Evolutionary conservation across 53 echinoderm and acorn worm genomes (phyloP), one percentile per base, ranked within the genome.

Genomic region (Temnopleurus reevesii): DNA sequence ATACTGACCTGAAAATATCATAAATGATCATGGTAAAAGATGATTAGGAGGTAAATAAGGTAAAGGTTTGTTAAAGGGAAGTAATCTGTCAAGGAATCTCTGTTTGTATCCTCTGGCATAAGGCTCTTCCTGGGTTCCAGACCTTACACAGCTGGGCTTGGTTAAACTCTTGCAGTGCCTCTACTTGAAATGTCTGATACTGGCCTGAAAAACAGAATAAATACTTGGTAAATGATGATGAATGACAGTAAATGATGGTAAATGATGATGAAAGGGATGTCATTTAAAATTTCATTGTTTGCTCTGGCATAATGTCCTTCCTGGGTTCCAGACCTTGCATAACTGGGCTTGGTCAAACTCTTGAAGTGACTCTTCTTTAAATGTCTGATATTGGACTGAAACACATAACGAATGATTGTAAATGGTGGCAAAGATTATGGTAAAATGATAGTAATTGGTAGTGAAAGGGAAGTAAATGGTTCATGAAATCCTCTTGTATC

Each of bases 111-210:
- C 86, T 19, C 89, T 84, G 23, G 94, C 93, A 86, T 93, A 92
- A 49, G 95, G 95, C 94, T 93, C 93, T 76, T 71, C 89, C 76
- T 27, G 27, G 55, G 93, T 95, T 29, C 90, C 91, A n/a, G n/a
- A n/a, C n/a, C n/a, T n/a, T n/a, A n/a, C n/a, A n/a, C 96, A 97
- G 94, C 84, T 93, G 87, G 17, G 97, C 90, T 57, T 95, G 97
- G 83, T 95, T 94, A 86, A 97, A 97, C 49, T 91, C 92, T 53
- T 87, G 83, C 94, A 90, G 28, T 94, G 94, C 90, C 24, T 95
- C 95, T 0, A 95, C 92, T 44, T 94, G 91, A 33, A 97, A 77
- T 15, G 95, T 94, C 71, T 93, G 81, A 59, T 94, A 94, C n/a
- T 89, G 81, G 28, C 94, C 96, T 94, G 77, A 26, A 60, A 55